Conservation (phyloP, 2,797 vertebrate species). For the Nannoperca australis region DNA sequence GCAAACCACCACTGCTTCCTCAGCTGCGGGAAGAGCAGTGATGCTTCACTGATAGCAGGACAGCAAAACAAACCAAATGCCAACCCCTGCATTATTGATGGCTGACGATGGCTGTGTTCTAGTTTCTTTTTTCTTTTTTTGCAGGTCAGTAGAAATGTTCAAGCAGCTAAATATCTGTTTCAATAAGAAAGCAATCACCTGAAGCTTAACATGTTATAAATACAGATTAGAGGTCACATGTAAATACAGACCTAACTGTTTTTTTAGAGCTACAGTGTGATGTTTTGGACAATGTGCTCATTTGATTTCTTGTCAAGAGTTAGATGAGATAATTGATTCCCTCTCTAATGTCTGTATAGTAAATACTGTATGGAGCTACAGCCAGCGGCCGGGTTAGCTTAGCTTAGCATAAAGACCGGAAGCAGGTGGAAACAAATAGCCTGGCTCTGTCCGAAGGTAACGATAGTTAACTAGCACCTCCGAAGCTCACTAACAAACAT, state of each 20-base stretch:
- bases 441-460: not conserved
- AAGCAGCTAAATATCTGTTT: not conserved
- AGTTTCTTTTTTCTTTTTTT: constrained; percentile 12
- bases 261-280: not conserved
- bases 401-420: not conserved
- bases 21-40: constrained; percentile 49
- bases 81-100: constrained; percentile 80
- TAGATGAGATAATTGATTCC: not conserved
- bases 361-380: not conserved
- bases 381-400: not conserved
- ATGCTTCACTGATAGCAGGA: constrained; percentile 62
- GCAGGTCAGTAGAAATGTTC: constrained; percentile 15
- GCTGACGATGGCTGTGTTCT: constrained; percentile 26
- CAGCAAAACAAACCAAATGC: constrained; percentile 69
- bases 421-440: not conserved
- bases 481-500: not conserved
- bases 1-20: constrained; percentile 1
- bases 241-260: not conserved
- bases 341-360: not conserved
- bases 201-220: not conserved
- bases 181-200: not conserved
- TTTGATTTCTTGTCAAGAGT: not conserved
- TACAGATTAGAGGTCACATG: not conserved
- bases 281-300: not conserved
- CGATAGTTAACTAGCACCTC: not conserved